These are phyloP conservation scores for Prorops nasuta DNA, from an alignment of 1,140 invertebrate genomes.

Conservation along the genomic window DNA sequence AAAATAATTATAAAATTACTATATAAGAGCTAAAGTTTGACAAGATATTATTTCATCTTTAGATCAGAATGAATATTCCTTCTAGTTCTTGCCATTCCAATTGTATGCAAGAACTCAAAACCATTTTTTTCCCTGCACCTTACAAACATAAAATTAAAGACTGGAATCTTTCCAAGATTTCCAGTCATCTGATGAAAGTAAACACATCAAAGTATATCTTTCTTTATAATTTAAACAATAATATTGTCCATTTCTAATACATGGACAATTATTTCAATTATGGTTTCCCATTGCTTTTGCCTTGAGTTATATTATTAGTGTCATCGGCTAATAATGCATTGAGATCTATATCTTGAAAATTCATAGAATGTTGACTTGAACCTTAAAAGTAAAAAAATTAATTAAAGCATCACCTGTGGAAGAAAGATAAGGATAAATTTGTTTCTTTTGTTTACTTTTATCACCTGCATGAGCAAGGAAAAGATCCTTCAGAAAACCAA, in stretches of 20 bases:
- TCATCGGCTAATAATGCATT: constrained; percentile 47
- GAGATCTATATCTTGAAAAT: constrained; percentile 46
- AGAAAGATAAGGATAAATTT: too few species aligned
- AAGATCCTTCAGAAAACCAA: constrained; percentile 84
- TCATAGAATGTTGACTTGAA: constrained; percentile 42
- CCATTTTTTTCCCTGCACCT: neutral
- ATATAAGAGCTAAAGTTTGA: too few species aligned
- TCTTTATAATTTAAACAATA: constrained; percentile 23
- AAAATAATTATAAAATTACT: too few species aligned
- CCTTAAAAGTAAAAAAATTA: constrained; percentile 35
- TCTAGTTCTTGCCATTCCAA: too few species aligned
- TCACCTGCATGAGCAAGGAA: constrained; percentile 78
- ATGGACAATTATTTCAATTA: constrained; percentile 16
- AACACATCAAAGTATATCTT: constrained; percentile 19
- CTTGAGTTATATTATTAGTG: constrained; percentile 15
- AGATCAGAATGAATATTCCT: too few species aligned
- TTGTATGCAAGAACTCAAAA: too few species aligned
- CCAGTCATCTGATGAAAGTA: constrained; percentile 15
- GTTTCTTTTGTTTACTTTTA: too few species aligned
- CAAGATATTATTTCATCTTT: too few species aligned
- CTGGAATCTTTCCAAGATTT: constrained; percentile 45
- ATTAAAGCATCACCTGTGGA: too few species aligned
- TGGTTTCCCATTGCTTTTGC: constrained; percentile 16
- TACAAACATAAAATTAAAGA: neutral
- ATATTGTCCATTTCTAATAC: constrained; percentile 22